phyloP scores from a whole-genome alignment of 2,797 vertebrate genomes.

The Tapera naevia region DNA sequence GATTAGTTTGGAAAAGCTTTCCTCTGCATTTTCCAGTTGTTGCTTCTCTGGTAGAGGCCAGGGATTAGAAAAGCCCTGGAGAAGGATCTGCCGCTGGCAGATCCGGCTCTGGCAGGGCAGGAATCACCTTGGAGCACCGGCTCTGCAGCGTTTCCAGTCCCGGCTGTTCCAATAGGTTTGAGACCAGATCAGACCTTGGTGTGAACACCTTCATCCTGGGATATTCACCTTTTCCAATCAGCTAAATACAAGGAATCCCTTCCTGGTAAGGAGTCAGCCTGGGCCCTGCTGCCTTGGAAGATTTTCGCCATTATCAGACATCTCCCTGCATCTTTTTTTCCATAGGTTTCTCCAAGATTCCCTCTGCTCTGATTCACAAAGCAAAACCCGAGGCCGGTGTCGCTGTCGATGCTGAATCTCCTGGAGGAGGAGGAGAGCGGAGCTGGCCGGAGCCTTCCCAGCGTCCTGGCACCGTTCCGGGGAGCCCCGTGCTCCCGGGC shows the following conservation, averaged over 20 bases:
- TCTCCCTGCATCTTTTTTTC: background rate
- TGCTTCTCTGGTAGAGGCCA: background rate
- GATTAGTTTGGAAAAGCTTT: background rate
- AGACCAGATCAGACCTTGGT: rapidly evolving
- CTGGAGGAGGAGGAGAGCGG: background rate
- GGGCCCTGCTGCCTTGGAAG: background rate
- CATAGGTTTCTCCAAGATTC: background rate
- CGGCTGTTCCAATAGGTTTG: background rate
- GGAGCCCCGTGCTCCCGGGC: background rate
- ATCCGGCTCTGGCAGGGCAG: background rate
- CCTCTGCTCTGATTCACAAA: background rate
- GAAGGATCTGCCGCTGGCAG: background rate
- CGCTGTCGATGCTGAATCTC: background rate
- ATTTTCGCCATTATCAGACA: background rate
- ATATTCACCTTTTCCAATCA: background rate
- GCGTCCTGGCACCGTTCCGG: background rate
- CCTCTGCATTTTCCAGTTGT: background rate
- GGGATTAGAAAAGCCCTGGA: background rate
- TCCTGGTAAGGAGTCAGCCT: too few relatives aligned
- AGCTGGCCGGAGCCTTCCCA: background rate
- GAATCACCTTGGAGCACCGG: rapidly evolving
- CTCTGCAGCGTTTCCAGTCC: rapidly evolving
- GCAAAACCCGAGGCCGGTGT: background rate
- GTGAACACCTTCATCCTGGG: background rate
- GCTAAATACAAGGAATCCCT: rapidly evolving